Percentiles rank a stretch among this genome's conserved stretches.
phyloP scores from a whole-genome alignment of 2,888 invertebrate genomes.

The Embidobia sp. region DNA sequence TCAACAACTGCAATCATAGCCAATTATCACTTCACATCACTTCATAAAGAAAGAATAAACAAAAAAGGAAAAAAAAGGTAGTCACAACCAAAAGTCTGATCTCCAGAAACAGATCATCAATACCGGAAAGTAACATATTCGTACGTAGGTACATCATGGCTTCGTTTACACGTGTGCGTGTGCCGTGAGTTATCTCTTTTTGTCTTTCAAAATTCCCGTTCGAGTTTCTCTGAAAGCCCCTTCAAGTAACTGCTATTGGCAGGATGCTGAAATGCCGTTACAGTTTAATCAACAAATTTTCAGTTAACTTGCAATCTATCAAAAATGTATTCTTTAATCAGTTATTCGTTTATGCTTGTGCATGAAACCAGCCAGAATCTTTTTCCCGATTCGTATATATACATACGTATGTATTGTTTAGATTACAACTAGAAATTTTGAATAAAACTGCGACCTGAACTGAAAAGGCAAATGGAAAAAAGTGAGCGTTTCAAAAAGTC shows the following conservation, averaged over 20 bases:
- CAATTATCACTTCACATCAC: constrained; percentile 77
- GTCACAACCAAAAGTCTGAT: constrained; percentile 73
- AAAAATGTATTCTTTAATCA: neutral
- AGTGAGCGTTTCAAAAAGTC: neutral
- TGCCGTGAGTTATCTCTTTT: constrained; percentile 76
- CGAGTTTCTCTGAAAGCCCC: constrained; percentile 74
- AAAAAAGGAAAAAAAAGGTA: constrained; percentile 63
- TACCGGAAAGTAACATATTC: constrained; percentile 72
- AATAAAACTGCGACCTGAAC: too few relatives aligned
- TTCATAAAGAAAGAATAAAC: constrained; percentile 72
- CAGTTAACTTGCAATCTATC: neutral
- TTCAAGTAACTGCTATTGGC: constrained; percentile 76
- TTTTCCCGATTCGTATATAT: too few relatives aligned
- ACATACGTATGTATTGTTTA: too few relatives aligned
- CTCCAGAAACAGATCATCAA: constrained; percentile 71
- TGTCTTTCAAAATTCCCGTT: constrained; percentile 70
- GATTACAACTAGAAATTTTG: too few relatives aligned
- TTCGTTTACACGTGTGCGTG: constrained; percentile 80
- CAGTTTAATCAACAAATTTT: constrained; percentile 1
- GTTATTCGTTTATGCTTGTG: too few relatives aligned
- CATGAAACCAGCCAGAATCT: too few relatives aligned
- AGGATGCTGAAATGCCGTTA: constrained; percentile 81
- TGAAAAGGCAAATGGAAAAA: too few relatives aligned
- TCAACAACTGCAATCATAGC: constrained; percentile 80
- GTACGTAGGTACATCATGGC: constrained; percentile 78